Percentiles rank a stretch among this genome's conserved stretches.
These are phyloP conservation scores for Halcyon leucocephala DNA, from an alignment of 2,797 vertebrate genomes.

Conservation along the genomic window DNA sequence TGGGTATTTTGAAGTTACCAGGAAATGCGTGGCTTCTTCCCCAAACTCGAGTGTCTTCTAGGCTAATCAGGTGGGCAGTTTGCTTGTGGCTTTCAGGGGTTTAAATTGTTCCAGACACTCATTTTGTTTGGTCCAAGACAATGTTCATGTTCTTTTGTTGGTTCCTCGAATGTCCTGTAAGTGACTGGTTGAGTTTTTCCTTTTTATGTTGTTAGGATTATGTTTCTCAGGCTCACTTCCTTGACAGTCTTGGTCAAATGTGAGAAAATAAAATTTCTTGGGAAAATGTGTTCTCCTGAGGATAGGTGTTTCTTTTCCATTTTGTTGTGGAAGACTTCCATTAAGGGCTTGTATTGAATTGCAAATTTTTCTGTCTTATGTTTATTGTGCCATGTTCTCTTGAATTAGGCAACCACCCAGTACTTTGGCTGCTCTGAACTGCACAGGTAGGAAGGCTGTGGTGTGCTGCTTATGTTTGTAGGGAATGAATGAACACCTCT, in stretches of 20 bases:
- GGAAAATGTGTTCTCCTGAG: background rate
- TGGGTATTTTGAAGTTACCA: background rate
- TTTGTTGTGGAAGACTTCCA: background rate
- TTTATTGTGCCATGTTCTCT: background rate
- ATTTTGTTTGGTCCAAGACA: background rate
- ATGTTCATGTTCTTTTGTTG: background rate
- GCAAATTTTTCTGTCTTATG: background rate
- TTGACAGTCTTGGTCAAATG: background rate
- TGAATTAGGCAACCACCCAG: background rate
- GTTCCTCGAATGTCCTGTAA: background rate
- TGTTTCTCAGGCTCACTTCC: background rate
- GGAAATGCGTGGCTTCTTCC: background rate
- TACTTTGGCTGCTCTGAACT: background rate
- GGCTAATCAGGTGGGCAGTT: background rate
- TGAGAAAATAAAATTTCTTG: background rate
- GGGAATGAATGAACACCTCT: background rate
- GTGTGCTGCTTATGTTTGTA: background rate
- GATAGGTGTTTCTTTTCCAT: background rate
- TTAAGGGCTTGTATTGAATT: background rate
- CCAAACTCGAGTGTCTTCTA: background rate
- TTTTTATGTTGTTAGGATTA: background rate
- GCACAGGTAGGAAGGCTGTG: accelerated
- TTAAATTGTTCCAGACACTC: background rate
- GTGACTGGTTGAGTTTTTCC: background rate
- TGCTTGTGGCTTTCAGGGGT: background rate